Evolutionary conservation across 2,113 vertebrate species (phyloP).

Genomic region (Brachyhypopomus occidentalis): DNA sequence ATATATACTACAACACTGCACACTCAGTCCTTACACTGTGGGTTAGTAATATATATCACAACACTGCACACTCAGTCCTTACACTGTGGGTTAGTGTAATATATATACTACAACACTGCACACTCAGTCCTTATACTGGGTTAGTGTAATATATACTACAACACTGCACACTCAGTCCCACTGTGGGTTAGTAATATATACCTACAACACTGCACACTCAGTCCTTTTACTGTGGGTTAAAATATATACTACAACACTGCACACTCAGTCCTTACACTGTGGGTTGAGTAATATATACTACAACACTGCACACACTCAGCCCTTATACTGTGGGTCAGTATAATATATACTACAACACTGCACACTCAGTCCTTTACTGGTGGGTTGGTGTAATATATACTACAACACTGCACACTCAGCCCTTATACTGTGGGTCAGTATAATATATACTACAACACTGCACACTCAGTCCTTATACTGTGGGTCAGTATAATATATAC

Average conservation of each 20-base stretch:
- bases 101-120: background rate
- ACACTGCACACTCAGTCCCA: background rate
- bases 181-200: background rate
- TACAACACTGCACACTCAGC: background rate
- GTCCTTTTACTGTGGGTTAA: conserved; percentile 10
- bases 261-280: background rate
- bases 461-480: background rate
- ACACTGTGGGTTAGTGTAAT: background rate
- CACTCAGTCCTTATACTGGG: background rate
- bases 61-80: background rate
- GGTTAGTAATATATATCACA: background rate
- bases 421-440: background rate
- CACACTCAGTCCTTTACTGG: background rate
- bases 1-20: background rate
- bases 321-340: background rate
- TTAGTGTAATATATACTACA: background rate
- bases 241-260: background rate
- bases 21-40: background rate
- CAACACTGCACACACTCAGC: background rate
- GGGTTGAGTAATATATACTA: background rate
- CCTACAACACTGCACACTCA: background rate
- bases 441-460: background rate
- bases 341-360: background rate
- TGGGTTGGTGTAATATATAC: background rate
- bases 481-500: background rate